Base-by-base conservation (phyloP, 2,888 invertebrate genomes). In the Sepiola atlantica region DNA sequence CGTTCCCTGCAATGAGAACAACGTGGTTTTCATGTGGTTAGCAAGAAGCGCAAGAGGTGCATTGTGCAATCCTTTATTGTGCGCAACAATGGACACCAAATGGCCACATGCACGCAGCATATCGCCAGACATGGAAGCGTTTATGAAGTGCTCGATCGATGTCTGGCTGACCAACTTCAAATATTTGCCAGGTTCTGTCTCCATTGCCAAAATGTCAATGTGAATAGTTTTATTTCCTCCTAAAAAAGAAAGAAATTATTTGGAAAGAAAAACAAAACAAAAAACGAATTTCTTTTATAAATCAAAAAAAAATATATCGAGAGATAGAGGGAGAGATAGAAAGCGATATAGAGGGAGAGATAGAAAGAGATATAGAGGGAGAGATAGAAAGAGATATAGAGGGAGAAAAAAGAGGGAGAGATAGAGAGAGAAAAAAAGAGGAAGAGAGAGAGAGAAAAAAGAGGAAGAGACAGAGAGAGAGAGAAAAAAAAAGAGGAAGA, bases 11-110 rank as follows among this genome's bases (percentile, higher is more conserved):
- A 92, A 92, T 55, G 95, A 95, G 93, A 96, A 95, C 54, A 97
- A 95, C 0, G 96, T 96, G 20, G 96, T 96, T 94, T 96, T 96
- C 94, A 97, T 95, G 91, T 96, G 96, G 91, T 97, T 97, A 32
- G 96, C 96, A 93, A 97, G 95, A 93, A 97, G 95, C 16, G 97
- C 96, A 61, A 96, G 94, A 0, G 97, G 97, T 28, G 96, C 96
- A 94, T 96, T 96, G 90, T 95, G 96, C 45, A 96, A 94, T 18
- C 97, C 97, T 94, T 96, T 96, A 94, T 96, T 96, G n/a, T 95
- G 94, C 35, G 96, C 96, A n/a, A 97, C 95, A 94, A 97, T 95
- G 18, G 97, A 97, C 55, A 96, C 96, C 93, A 97, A 95, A 94
- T 97, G 97, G 35, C 97, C 97, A 94, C 96, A 96, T 0, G 96